Evolutionary conservation across 2,888 invertebrate genomes (phyloP), one percentile per base, ranked within the genome.

Genomic region (Nezara viridula): DNA sequence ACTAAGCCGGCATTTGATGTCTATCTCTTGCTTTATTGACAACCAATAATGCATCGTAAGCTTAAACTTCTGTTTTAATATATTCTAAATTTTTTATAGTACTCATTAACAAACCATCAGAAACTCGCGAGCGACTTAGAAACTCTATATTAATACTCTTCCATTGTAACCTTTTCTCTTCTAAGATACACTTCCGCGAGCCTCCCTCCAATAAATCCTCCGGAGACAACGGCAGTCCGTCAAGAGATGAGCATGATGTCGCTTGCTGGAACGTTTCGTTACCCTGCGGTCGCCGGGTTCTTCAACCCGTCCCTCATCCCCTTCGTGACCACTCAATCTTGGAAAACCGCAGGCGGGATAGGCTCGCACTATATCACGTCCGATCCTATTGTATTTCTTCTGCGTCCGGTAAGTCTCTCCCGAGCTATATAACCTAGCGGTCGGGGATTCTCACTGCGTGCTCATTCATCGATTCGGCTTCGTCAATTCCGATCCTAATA

Each of bases 271-370:
- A 21, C 27, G 60, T 60, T 60, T 60, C 27, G 60, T 60, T 60
- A 60, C 77, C 40, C 24, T 6, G 40, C 37, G 77, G 40, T 40
- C 32, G 4, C 21, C 6, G 37, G 73, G 73, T 55, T 73, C 77
- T 77, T 77, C 77, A 77, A 77, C 77, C 77, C 77, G 21, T 44
- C 77, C 77, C 77, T 77, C 77, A 32, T 27, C 52, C 32, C 7
- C n/a, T 9, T 86, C 86, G 86, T 86, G 86, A 86, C 86, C 86
- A 86, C 86, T 86, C 86, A 86, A 86, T 86, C 86, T 86, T 86
- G 86, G 52, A 86, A 86, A 86, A 49, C 86, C 50, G 50, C 49
- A 49, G 27, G 77, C 24, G 24, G 77, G 77, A 77, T 77, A 24
- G 24, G 27, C 40, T 77, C 24, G 40, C 77, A 77, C 77, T 77